phyloP scores from a whole-genome alignment of 2,113 vertebrate genomes.

The Caranx ignobilis region DNA sequence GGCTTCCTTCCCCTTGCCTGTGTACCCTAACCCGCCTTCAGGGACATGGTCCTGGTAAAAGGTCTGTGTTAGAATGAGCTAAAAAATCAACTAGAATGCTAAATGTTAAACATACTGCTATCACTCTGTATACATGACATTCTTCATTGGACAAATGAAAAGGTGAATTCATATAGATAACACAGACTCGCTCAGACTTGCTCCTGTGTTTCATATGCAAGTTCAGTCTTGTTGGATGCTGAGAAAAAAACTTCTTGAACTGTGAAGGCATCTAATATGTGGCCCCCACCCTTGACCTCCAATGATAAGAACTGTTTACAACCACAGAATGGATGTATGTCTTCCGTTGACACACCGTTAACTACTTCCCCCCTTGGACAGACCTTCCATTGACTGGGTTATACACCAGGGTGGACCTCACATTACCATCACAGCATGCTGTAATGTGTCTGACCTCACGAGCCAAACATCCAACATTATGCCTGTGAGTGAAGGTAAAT shows the following conservation, averaged over 20 bases:
- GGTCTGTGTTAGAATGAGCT: accelerated
- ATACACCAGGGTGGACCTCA: neutral
- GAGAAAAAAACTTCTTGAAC: neutral
- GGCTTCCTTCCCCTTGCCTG: conserved; percentile 42
- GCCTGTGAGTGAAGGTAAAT: neutral
- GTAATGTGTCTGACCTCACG: conserved; percentile 3
- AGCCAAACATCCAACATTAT: conserved; percentile 6
- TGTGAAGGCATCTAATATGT: neutral
- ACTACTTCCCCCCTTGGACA: conserved; percentile 6
- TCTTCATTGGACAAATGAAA: neutral
- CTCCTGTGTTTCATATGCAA: too few species aligned
- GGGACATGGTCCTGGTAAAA: neutral
- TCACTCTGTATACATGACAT: neutral
- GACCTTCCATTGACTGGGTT: conserved; percentile 25
- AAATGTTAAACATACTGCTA: too few species aligned
- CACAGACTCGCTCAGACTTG: too few species aligned
- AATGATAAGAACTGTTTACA: conserved; percentile 3
- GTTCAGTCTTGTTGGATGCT: too few species aligned
- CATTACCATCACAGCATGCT: neutral
- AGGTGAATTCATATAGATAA: neutral
- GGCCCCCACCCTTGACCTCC: neutral
- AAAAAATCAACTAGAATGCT: too few species aligned
- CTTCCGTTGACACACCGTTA: conserved; percentile 17
- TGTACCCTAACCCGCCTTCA: neutral
- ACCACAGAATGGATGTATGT: neutral